Conservation (phyloP, 2,797 vertebrate genomes). For the Arrhamphus sclerolepis region DNA sequence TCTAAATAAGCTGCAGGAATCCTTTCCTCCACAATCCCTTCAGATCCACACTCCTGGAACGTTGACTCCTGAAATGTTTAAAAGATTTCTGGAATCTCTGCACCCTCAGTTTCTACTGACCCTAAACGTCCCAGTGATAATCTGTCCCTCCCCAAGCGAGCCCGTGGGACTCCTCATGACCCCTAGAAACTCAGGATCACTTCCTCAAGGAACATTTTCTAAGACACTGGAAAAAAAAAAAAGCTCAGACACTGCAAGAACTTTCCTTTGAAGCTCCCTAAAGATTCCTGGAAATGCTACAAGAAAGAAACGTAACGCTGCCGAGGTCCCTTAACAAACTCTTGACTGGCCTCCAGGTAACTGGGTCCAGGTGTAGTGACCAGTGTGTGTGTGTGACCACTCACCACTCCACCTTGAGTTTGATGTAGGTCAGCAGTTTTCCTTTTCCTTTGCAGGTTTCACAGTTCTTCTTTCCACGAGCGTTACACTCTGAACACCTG, state of each 20-base stretch:
- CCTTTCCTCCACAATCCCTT: neutral
- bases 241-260: too few species aligned
- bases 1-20: neutral
- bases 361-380: neutral
- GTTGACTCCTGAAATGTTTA: neutral
- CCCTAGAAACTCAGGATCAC: too few species aligned
- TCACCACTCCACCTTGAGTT: conserved; percentile 79
- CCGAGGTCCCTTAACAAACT: neutral
- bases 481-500: conserved; percentile 62
- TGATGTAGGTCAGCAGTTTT: conserved; percentile 73
- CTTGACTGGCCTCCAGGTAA: neutral
- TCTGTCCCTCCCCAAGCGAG: too few species aligned
- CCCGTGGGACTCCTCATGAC: too few species aligned
- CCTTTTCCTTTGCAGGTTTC: conserved; percentile 68
- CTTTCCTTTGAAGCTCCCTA: neutral
- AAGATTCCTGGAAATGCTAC: neutral
- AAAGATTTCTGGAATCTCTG: neutral
- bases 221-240: too few species aligned
- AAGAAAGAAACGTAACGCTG: neutral
- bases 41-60: too few species aligned
- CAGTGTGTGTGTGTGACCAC: conserved; percentile 16
- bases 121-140: too few species aligned
- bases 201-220: too few species aligned
- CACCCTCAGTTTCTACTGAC: too few species aligned
- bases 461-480: conserved; percentile 43